Conservation (phyloP, 2,113 vertebrate species). For the Paratilapia polleni region DNA sequence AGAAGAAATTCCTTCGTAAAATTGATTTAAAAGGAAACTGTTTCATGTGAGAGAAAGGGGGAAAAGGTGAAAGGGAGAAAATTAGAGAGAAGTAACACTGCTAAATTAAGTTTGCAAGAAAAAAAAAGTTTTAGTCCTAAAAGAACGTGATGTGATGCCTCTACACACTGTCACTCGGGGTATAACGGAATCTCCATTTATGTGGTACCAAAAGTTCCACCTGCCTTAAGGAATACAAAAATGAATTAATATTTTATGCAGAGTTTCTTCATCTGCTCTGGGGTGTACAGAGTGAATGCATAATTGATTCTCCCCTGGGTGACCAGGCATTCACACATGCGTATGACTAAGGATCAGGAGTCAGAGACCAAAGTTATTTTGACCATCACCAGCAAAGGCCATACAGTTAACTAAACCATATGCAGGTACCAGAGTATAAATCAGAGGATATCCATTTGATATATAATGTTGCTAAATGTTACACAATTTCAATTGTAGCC, state of each 20-base stretch:
- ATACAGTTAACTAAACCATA: too few species aligned
- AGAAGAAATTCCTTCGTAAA: neutral
- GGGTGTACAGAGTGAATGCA: neutral
- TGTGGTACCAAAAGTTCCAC: neutral
- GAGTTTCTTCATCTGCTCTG: conserved; percentile 5
- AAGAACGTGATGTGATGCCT: neutral
- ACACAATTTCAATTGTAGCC: neutral
- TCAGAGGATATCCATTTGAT: neutral
- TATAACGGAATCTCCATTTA: neutral
- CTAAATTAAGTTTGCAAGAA: neutral
- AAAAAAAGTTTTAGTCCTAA: neutral
- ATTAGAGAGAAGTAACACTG: neutral
- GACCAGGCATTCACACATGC: neutral
- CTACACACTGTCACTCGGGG: neutral
- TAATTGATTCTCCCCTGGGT: conserved; percentile 27
- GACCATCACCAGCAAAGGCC: neutral
- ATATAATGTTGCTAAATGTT: neutral
- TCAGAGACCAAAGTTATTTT: neutral
- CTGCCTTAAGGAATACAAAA: conserved; percentile 4
- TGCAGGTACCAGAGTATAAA: neutral
- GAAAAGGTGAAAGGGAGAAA: neutral
- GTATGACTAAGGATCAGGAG: neutral
- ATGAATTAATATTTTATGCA: conserved; percentile 24
- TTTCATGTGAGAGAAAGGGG: too few species aligned
- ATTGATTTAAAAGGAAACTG: too few species aligned